Base-by-base conservation (phyloP, 2,113 vertebrate species). In the Stegastes partitus region DNA sequence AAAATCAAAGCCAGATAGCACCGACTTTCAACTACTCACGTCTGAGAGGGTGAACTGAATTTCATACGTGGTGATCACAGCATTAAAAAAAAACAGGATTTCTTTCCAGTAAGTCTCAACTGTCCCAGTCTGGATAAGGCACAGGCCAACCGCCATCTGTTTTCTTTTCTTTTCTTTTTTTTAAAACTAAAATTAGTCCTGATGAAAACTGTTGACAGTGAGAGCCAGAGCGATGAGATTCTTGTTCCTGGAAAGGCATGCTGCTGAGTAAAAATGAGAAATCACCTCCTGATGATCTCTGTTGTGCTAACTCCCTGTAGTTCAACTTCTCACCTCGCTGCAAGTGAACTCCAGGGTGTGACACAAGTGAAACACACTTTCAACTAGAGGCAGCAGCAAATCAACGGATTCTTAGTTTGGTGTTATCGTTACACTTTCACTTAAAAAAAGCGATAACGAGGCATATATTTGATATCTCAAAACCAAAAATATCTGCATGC, bases 331-430 rank as follows among this genome's bases (percentile, higher is more conserved):
- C 39, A 45, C 37, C 53, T 69, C 6, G 8, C 39, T 57, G 37
- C 39, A 19, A 57, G 23, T 56, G 53, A 4, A 31, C 37, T 45
- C 15, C 34, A 57, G 18, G 23, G 37, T 57, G 23, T 45, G 37
- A 44, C 37, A 12, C 39, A 57, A 69, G 45, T 58, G 44, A 58
- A 37, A 77, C 66, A 25, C 14, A 16, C 25, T 53, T 28, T 8
- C 10, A 18, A 53, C 47, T 2, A 34, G 10, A 22, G 21, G 25
- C 9, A 3, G n/a, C 23, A 31, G 53, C 25, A 23, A 51, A 39
- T 8, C 49, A 67, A 23, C 15, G 7, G 64, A 49, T 49, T 78
- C 55, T 77, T 8, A 37, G 21, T 9, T 2, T 49, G 61, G 51
- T 25, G 23, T 70, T 22, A 23, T 21, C 18, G 54, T 0, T 16